A percentile compares a stretch with the other conserved stretches of the same genome.
These are phyloP conservation scores for Arenicola marina DNA, from an alignment of 2,888 invertebrate genomes.

Conservation along the genomic window DNA sequence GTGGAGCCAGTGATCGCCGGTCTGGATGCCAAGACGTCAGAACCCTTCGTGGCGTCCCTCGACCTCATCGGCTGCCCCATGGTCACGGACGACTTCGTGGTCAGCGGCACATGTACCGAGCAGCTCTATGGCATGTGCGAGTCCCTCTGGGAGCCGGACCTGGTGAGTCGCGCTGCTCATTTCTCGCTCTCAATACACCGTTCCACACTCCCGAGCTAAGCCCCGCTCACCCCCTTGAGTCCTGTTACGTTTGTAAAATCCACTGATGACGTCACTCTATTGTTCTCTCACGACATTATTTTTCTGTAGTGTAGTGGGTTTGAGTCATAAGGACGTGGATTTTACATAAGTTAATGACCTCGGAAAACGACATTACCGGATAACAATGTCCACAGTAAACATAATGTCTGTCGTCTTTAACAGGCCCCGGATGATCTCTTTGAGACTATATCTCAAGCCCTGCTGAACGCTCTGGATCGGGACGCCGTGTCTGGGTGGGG, in stretches of 20 bases:
- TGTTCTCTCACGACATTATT: too few relatives aligned
- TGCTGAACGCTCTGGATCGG: constrained; percentile 94
- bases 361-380: too few relatives aligned
- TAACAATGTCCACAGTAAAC: too few relatives aligned
- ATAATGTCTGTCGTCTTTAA: neutral
- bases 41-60: constrained; percentile 92
- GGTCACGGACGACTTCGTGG: constrained; percentile 93
- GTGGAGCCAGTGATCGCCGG: constrained; percentile 96
- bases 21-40: constrained; percentile 77
- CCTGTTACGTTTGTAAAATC: too few relatives aligned
- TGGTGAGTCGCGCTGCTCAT: constrained; percentile 61
- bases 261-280: too few relatives aligned
- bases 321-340: too few relatives aligned
- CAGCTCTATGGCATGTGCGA: constrained; percentile 83
- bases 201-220: too few relatives aligned
- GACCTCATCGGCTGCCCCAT: constrained; percentile 93
- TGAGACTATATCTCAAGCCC: constrained; percentile 91
- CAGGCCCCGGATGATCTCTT: constrained; percentile 86
- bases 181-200: too few relatives aligned
- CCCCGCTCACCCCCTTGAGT: too few relatives aligned
- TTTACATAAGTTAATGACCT: too few relatives aligned
- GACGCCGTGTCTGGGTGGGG: constrained; percentile 99
- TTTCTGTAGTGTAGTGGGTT: too few relatives aligned
- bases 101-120: constrained; percentile 86
- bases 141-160: constrained; percentile 87